Percentiles rank a stretch among this genome's conserved stretches.
phyloP scores from a whole-genome alignment of 2,113 vertebrate species.

The Dipodomys merriami region DNA sequence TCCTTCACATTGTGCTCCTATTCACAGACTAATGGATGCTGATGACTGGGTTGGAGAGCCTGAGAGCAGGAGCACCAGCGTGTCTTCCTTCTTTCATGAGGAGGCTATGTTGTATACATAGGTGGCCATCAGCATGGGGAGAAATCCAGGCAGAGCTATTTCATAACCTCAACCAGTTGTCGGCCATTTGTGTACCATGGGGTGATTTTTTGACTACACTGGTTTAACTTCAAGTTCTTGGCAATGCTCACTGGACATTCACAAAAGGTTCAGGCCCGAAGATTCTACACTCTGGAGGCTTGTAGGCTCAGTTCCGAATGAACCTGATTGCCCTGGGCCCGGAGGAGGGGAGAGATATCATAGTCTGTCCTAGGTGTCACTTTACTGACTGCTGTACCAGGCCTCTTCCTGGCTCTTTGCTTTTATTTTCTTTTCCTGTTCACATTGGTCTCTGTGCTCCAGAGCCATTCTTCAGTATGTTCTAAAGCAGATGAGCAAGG shows the following conservation, averaged over 20 bases:
- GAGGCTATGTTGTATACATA: no score
- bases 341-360: background rate
- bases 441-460: accelerated
- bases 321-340: background rate
- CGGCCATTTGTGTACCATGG: background rate
- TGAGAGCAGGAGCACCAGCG: no score
- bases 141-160: no score
- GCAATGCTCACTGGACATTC: accelerated
- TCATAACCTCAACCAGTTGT: accelerated
- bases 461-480: no score
- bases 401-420: background rate
- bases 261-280: background rate
- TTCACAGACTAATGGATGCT: accelerated
- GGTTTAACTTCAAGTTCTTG: background rate
- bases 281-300: background rate
- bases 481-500: background rate
- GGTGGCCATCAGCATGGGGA: no score
- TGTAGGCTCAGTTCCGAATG: background rate
- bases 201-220: background rate
- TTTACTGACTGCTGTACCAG: accelerated
- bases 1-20: accelerated
- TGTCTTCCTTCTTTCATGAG: no score
- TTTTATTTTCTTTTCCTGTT: no score
- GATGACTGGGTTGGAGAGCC: accelerated
- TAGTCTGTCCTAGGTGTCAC: background rate